phyloP scores from a whole-genome alignment of 2,797 vertebrate species.

The Pseudotriccus pelzelni region DNA sequence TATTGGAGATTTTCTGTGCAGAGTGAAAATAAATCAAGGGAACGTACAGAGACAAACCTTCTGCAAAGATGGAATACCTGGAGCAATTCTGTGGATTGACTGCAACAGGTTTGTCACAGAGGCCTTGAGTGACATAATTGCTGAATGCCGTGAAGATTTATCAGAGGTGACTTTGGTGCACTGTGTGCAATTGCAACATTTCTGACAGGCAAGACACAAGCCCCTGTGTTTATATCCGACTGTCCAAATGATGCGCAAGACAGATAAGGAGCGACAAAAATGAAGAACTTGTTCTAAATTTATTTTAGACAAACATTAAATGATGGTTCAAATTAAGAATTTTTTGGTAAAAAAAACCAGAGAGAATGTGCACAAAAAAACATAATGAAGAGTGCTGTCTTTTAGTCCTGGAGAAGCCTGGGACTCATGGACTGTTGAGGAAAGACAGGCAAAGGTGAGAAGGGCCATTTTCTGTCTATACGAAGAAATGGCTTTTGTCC shows the following conservation, averaged over 20 bases:
- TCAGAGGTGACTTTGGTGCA: background rate
- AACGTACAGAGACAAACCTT: background rate
- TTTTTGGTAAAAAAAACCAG: background rate
- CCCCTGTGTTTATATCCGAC: background rate
- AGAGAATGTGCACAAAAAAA: background rate
- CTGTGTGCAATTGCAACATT: rapidly evolving
- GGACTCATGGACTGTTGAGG: background rate
- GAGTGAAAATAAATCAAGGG: conserved; percentile 57
- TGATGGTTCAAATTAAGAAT: background rate
- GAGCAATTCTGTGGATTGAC: background rate
- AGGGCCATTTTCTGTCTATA: background rate
- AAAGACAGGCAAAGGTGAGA: background rate
- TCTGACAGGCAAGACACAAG: background rate
- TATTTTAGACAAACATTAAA: background rate
- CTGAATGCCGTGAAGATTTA: conserved; percentile 5
- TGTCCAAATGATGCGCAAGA: background rate
- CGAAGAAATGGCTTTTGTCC: background rate
- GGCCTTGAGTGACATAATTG: background rate
- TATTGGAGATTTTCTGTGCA: conserved; percentile 71
- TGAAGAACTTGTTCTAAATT: background rate
- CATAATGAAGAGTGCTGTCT: background rate
- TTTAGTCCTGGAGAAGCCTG: background rate
- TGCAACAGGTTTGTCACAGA: background rate
- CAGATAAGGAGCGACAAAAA: background rate
- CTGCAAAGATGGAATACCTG: background rate